phyloP scores from a whole-genome alignment of 1,140 invertebrate species.

The Hyphantria cunea region DNA sequence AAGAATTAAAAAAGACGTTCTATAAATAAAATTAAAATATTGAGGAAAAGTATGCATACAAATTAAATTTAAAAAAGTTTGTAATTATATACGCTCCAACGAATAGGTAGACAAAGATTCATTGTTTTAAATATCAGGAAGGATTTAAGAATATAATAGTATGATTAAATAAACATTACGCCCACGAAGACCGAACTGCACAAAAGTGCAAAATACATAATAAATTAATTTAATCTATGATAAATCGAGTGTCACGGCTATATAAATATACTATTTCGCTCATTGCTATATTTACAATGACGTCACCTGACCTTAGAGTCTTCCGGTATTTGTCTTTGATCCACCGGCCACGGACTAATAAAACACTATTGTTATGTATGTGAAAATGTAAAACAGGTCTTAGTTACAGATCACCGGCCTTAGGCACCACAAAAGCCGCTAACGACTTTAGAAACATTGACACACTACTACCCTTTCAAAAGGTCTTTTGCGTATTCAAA shows the following conservation, averaged over 20 bases:
- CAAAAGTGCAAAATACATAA: background rate
- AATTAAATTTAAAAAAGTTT: too few species aligned
- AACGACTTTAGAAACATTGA: too few species aligned
- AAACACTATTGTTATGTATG: background rate
- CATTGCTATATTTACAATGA: background rate
- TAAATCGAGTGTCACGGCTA: conserved; percentile 8
- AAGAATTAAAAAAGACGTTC: too few species aligned
- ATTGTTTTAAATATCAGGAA: too few species aligned
- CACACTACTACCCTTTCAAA: too few species aligned
- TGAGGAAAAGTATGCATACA: too few species aligned
- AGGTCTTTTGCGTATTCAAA: too few species aligned
- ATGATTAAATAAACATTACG: background rate
- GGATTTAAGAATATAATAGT: background rate
- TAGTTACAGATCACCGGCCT: background rate
- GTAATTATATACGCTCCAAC: too few species aligned
- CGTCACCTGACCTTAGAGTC: conserved; percentile 26
- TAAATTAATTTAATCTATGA: conserved; percentile 24
- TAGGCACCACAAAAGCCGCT: too few species aligned
- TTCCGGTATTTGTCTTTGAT: conserved; percentile 31
- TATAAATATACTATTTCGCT: conserved; percentile 18
- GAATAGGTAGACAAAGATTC: too few species aligned
- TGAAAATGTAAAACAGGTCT: background rate
- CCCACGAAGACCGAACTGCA: background rate
- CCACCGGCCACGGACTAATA: conserved; percentile 18
- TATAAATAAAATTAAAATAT: too few species aligned